Base-by-base conservation (phyloP, 2,113 vertebrate species). In the Prochilodus magdalenae region DNA sequence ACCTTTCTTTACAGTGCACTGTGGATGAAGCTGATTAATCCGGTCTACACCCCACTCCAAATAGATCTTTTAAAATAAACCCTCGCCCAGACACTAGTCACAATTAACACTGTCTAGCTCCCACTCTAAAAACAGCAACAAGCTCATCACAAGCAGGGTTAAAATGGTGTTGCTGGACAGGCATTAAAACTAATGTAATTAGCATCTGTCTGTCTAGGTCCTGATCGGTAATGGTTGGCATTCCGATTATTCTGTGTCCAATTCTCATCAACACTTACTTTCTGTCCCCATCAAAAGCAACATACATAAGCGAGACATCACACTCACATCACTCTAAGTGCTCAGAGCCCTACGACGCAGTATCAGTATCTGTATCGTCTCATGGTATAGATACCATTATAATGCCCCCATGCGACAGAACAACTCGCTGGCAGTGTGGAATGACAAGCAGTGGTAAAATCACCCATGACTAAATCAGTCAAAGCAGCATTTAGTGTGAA, bases 81-180 rank as follows among this genome's bases (percentile, higher is more conserved):
- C 72, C 79, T 57, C 83, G 80, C 86, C 71, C 76, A 89, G 81
- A 89, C 83, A 87, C 74, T 84, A 85, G 71, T 81, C 47, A 79
- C 69, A 89, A 90, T 93, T 90, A 92, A 81, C 88, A 74, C 90
- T 84, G 90, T 93, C 92, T 90, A 77, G 74, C 80, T 84, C 77
- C 63, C 53, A 27, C 65, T 86, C 84, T 86, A 76, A 82, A 82
- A 76, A 77, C 80, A 85, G 79, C 77, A 81, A 84, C 33, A 81
- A 63, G 63, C 44, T 75, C 57, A 69, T 22, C n/a, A 67, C 29
- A 65, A 49, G 77, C n/a, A 72, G 5, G 4, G 26, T 80, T 69
- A 30, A 63, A 65, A 66, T 36, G 55, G 44, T 44, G 47, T 66
- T 60, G 85, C 10, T 44, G 74, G 57, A 16, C 13, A 71, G 82